Percentiles rank a stretch among this genome's conserved stretches.
Evolutionary conservation across 2,888 invertebrate genomes (phyloP).

Genomic region (Eilema griseolum): DNA sequence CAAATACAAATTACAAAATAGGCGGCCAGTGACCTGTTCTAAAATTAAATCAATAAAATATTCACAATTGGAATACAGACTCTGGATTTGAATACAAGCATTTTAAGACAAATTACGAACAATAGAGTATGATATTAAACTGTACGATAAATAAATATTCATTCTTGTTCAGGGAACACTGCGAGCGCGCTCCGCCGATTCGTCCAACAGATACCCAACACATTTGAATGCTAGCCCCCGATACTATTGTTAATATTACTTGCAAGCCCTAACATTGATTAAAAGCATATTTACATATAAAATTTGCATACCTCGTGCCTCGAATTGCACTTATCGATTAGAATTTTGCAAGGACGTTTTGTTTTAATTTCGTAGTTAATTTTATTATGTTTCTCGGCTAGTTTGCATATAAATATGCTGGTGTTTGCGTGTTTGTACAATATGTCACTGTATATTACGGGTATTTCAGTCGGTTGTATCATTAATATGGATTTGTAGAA

Average conservation of each 20-base stretch:
- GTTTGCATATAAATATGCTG: slow-evolving; percentile 53
- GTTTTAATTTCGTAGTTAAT: slow-evolving; percentile 58
- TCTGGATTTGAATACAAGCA: slow-evolving; percentile 47
- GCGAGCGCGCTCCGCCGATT: slow-evolving; percentile 62
- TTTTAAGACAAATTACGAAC: slow-evolving; percentile 74
- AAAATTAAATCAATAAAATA: slow-evolving; percentile 30
- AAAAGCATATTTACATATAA: slow-evolving; percentile 79
- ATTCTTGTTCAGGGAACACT: slow-evolving; percentile 71
- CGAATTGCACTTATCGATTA: slow-evolving; percentile 81
- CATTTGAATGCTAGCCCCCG: slow-evolving; percentile 78
- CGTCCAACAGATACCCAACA: slow-evolving; percentile 69
- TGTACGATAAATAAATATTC: slow-evolving; percentile 81
- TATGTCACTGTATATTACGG: slow-evolving; percentile 35
- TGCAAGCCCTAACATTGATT: slow-evolving; percentile 78
- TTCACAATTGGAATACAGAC: background rate
- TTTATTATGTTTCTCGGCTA: slow-evolving; percentile 52
- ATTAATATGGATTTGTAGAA: slow-evolving; percentile 42
- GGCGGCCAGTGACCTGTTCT: background rate
- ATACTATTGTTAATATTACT: slow-evolving; percentile 79
- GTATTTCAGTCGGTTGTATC: slow-evolving; percentile 26
- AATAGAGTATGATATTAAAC: slow-evolving; percentile 68
- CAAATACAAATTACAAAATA: background rate
- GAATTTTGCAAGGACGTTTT: slow-evolving; percentile 59
- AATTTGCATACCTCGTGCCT: slow-evolving; percentile 83
- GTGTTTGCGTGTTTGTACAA: slow-evolving; percentile 52